Base-by-base conservation (phyloP, 1,140 invertebrate species). In the Drosophila subobscura region DNA sequence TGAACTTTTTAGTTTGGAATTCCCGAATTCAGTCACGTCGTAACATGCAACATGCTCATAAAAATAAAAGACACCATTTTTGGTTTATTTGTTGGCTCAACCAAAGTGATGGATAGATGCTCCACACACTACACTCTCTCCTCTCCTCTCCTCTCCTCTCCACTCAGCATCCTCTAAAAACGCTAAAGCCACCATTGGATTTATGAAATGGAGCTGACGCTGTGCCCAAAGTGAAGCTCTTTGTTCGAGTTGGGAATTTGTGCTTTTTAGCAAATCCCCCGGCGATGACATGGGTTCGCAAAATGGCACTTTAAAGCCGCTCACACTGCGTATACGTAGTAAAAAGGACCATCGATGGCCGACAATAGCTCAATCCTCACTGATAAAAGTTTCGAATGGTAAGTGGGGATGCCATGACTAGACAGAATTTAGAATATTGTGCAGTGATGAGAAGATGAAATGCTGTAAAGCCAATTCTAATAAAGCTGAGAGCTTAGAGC, bases 141-240 rank as follows among this genome's bases (percentile, higher is more conserved):
- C 16, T 1, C 16, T 20, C 16, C 16, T 0, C 16, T 20, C 16
- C 16, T 20, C 16, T 1, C 16, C 16, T 1, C 16, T 20, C 16
- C 16, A 1, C 16, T 20, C 16, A n/a, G n/a, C 16, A 1, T 20
- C 0, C 16, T 20, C 16, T 20, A 20, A 20, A 20, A 20, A 20
- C 16, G 16, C 16, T 20, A 20, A 20, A 20, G 16, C 14, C 25
- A 7, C 3, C 14, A n/a, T 5, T 33, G 64, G 50, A 56, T 68
- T 68, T 68, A 68, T 68, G 66, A 66, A 49, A 29, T 2, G n/a
- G 8, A 50, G 42, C 22, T 40, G 22, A 53, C 29, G 41, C 23
- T 22, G 42, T 41, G 45, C 27, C 71, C 72, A n/a, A 75, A 67
- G 44, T 51, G 72, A 75, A 75, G 61, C 61, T 59, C 42, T 75